Percentiles rank a stretch among this genome's conserved stretches.
These are phyloP conservation scores for Chymomyza costata DNA, from an alignment of 1,140 invertebrate species.

Conservation along the genomic window DNA sequence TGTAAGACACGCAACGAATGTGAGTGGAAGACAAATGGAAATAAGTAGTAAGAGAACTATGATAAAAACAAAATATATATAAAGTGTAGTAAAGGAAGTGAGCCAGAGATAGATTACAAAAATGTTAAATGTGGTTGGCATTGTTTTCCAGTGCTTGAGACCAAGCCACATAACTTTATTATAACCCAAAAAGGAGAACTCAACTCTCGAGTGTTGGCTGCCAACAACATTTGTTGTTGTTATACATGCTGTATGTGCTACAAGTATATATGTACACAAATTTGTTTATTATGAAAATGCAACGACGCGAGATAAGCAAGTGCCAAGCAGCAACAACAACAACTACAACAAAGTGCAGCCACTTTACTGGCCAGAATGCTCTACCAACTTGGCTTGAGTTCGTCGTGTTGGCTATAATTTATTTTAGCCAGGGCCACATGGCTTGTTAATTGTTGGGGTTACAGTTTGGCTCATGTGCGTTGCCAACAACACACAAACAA, in stretches of 20 bases:
- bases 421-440: not conserved
- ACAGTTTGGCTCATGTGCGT: conserved; percentile 24
- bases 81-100: not conserved
- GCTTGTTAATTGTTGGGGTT: conserved; percentile 65
- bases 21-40: too few relatives aligned
- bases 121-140: conserved; percentile 47
- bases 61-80: too few relatives aligned
- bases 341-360: conserved; percentile 39
- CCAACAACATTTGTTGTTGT: conserved; percentile 9
- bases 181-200: conserved; percentile 18
- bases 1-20: too few relatives aligned
- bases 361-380: conserved; percentile 20
- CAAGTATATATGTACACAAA: conserved; percentile 42
- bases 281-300: conserved; percentile 73
- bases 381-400: too few relatives aligned
- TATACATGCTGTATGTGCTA: conserved; percentile 7
- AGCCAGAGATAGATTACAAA: conserved; percentile 12
- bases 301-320: conserved; percentile 68
- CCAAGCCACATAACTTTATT: conserved; percentile 39
- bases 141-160: conserved; percentile 61
- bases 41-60: too few relatives aligned
- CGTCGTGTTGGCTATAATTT: conserved; percentile 1
- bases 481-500: conserved; percentile 39
- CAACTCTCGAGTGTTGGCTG: conserved; percentile 7
- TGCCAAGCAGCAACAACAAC: conserved; percentile 40